Conservation (phyloP, 2,888 invertebrate species). For the Trissolcus brochymenae region DNA sequence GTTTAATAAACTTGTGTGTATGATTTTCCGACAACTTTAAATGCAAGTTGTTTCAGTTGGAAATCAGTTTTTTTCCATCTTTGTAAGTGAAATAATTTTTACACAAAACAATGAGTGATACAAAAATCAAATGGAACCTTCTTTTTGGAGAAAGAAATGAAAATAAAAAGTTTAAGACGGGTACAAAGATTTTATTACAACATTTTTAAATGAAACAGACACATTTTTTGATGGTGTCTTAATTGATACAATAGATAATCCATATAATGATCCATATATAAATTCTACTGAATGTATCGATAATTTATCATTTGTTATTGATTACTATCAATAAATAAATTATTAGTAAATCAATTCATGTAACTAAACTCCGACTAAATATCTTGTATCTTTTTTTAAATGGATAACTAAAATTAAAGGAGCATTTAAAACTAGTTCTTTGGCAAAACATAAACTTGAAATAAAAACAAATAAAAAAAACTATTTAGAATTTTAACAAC, state of each 20-base stretch:
- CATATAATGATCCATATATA: slow-evolving; percentile 9
- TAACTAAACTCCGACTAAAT: slow-evolving; percentile 9
- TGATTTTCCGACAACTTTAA: too few relatives aligned
- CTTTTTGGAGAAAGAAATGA: background rate
- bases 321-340: too few relatives aligned
- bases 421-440: too few relatives aligned
- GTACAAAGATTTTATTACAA: slow-evolving; percentile 58
- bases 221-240: slow-evolving; percentile 3
- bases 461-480: too few relatives aligned
- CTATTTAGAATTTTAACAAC: too few relatives aligned
- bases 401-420: too few relatives aligned
- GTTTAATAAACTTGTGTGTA: slow-evolving; percentile 2
- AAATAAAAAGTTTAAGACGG: slow-evolving; percentile 9
- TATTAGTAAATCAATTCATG: slow-evolving; percentile 9
- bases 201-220: slow-evolving; percentile 34
- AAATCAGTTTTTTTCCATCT: too few relatives aligned
- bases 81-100: too few relatives aligned
- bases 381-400: background rate
- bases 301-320: too few relatives aligned
- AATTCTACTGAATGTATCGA: slow-evolving; percentile 2
- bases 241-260: slow-evolving; percentile 1
- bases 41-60: too few relatives aligned
- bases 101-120: too few relatives aligned
- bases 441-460: too few relatives aligned
- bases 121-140: background rate